Conservation (phyloP, 35 echinoderm and acorn worm species). For the Stichopus chloronotus region DNA sequence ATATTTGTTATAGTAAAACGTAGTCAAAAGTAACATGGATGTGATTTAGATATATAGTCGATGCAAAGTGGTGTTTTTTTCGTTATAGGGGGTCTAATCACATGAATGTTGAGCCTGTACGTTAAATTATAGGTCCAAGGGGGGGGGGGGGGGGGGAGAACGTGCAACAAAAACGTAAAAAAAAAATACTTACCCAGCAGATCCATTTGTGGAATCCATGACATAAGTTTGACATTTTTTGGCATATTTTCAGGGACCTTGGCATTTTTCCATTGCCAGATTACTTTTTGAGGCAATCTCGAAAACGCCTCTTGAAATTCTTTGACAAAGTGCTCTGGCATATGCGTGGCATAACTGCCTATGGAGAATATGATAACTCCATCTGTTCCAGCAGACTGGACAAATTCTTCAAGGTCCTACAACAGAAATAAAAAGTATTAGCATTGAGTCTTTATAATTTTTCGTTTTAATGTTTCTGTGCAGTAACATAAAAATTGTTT, state of each 20-base stretch:
- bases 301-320: background rate
- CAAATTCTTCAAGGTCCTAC: conserved; percentile 73
- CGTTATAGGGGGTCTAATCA: too few species aligned
- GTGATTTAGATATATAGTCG: too few species aligned
- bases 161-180: too few species aligned
- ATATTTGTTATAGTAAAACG: too few species aligned
- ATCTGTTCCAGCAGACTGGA: conserved; percentile 69
- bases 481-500: too few species aligned
- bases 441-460: too few species aligned
- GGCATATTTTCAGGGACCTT: background rate
- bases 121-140: too few species aligned
- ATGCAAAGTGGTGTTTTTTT: too few species aligned
- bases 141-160: too few species aligned
- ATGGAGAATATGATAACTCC: conserved; percentile 79
- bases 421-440: background rate
- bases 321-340: background rate
- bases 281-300: background rate
- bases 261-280: background rate
- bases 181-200: conserved; percentile 72
- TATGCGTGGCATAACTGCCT: conserved; percentile 19
- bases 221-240: conserved; percentile 56
- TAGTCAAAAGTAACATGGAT: too few species aligned
- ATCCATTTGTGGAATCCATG: conserved; percentile 69
- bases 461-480: too few species aligned
- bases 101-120: too few species aligned